phyloP scores from a whole-genome alignment of 2,797 vertebrate genomes.

The Diplodus sargus region DNA sequence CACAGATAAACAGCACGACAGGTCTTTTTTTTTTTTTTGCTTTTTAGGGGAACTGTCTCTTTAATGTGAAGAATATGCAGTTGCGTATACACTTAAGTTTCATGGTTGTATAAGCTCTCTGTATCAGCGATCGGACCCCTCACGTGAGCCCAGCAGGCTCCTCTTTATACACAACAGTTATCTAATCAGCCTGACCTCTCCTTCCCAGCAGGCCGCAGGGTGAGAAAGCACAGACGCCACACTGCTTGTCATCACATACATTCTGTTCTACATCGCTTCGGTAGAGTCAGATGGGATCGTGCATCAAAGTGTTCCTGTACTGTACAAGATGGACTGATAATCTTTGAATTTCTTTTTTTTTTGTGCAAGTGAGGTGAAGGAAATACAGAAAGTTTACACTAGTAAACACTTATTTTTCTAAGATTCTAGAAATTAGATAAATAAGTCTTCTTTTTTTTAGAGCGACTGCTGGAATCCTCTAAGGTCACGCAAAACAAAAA shows the following conservation, averaged over 20 bases:
- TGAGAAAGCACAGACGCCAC: slow-evolving; percentile 77
- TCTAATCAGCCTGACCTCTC: slow-evolving; percentile 81
- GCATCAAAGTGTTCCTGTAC: not conserved
- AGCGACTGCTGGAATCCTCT: not conserved
- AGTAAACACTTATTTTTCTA: not conserved
- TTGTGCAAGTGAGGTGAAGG: not conserved
- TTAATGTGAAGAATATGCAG: not conserved
- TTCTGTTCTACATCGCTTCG: slow-evolving; percentile 26
- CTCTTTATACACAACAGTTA: slow-evolving; percentile 69
- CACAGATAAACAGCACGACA: too few species aligned
- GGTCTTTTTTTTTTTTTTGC: too few species aligned
- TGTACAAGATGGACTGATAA: not conserved
- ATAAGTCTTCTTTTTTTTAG: not conserved
- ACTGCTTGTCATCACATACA: slow-evolving; percentile 50
- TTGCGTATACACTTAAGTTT: not conserved
- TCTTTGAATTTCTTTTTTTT: not conserved
- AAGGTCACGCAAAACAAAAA: slow-evolving; percentile 3
- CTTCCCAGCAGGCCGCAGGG: slow-evolving; percentile 56
- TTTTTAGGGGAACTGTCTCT: too few species aligned
- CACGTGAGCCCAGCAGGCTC: slow-evolving; percentile 64
- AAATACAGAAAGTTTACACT: not conserved
- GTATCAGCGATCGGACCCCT: slow-evolving; percentile 42
- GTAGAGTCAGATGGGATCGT: slow-evolving; percentile 16
- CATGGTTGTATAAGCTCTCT: slow-evolving; percentile 26
- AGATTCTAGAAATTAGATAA: not conserved